Evolutionary conservation across 2,113 vertebrate genomes (phyloP), one percentile per base, ranked within the genome.

Genomic region (Pterocles orientalis): DNA sequence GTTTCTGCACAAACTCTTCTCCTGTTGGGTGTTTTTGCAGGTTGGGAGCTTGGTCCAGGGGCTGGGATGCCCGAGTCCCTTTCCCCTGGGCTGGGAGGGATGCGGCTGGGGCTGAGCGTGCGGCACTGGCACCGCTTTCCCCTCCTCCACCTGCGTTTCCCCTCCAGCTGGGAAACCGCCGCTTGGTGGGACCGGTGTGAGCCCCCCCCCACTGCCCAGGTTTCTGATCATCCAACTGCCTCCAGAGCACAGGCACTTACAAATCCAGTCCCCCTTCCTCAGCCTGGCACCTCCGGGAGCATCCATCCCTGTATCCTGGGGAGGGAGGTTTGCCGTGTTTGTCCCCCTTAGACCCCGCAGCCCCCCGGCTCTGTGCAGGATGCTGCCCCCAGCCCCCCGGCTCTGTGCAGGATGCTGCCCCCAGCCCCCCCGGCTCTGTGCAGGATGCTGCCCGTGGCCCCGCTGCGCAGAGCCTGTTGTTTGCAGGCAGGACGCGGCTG

Each of bases 101-200:
- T 19, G 21, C 4, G 34, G 34, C 6, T 2, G 2, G 29, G 34
- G 28, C 83, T 61, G 71, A 36, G 48, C 31, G 61, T 53, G 71
- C 19, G 12, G 36, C 5, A 0, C n/a, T 58, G 58, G 39, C 39
- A 14, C 10, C 4, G 1, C 18, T 66, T 24, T 50, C 43, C 24
- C 29, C 39, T 53, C 36, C 34, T 68, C 41, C 53, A 8, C 1
- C 1, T 6, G 11, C 7, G 0, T 54, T 61, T 50, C 34, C 41
- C 4, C 0, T 2, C 26, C 57, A 51, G 23, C 21, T 56, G 56
- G 39, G 56, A 39, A n/a, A 25, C 3, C 10, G 14, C 18, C 0
- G 1, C 43, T 45, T 3, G 1, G n/a, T 23, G 18, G 24, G 69
- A n/a, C 23, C 0, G 0, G 5, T 0, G 3, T 19, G 25, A 81